Evolutionary conservation across 1,140 invertebrate species (phyloP), one percentile per base, ranked within the genome.

Genomic region (Sesamia nonagrioides): DNA sequence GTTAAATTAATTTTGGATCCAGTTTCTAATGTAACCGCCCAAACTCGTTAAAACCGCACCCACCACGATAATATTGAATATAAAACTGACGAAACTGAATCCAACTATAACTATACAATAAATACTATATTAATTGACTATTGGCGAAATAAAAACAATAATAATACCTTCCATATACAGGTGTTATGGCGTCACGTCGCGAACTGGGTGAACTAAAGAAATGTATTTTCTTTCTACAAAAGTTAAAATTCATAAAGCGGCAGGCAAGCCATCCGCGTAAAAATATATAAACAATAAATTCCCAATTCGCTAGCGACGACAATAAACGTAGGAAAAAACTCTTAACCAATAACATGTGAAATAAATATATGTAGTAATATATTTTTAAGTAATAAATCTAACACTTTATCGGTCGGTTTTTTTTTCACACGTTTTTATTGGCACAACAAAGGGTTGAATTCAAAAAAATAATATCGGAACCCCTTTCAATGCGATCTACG

Each of bases 71-170:
- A 48, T 61, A 75, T 61, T 60, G 56, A 75, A 61, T 61, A 75
- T 6, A 71, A 54, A 71, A 52, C 18, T 50, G 48, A 45, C 37
- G 60, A 84, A 84, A 84, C 88, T 86, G 81, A 84, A 85, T 77
- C 84, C 86, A 85, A 84, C 18, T 76, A 84, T 78, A 77, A 73
- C 75, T 84, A 79, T 78, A 72, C 71, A 86, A 89, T 86, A 89
- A 87, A 86, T 88, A 88, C 82, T 88, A 86, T 82, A 79, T 74
- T 82, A 89, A 89, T 87, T 85, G 85, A 89, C 86, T 90, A 88
- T 69, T 79, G 79, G 74, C 73, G 69, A 83, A 86, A 86, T 71
- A 76, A 83, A 84, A 82, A 81, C 78, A 81, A 82, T 79, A 84
- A 78, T 75, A 78, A 78, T 78, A 77, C 68, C 74, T 72, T 80